phyloP scores from a whole-genome alignment of 2,113 vertebrate genomes.

The Chamaea fasciata region DNA sequence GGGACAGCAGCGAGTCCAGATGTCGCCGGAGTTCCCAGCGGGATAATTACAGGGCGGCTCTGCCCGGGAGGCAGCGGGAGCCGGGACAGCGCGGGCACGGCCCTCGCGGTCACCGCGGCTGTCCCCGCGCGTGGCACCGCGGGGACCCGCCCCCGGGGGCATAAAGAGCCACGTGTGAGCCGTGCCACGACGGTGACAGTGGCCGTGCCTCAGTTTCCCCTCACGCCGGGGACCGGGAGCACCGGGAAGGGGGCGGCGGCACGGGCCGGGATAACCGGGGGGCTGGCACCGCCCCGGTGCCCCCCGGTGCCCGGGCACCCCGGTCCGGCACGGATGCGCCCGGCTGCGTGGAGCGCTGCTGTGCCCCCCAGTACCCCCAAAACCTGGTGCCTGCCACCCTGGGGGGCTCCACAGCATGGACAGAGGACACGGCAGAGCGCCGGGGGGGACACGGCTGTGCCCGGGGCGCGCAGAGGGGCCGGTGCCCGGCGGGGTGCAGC shows the following conservation, averaged over 20 bases:
- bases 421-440: too few relatives aligned
- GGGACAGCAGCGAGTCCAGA: background rate
- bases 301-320: background rate
- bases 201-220: background rate
- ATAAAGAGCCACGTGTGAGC: background rate
- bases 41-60: background rate
- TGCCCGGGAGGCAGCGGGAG: background rate
- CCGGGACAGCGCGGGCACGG: background rate
- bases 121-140: background rate
- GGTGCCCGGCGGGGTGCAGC: background rate
- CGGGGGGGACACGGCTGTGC: background rate
- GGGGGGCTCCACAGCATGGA: too few relatives aligned
- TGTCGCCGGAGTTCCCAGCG: background rate
- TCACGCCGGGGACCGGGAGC: accelerated
- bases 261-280: background rate
- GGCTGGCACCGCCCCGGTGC: background rate
- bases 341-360: accelerated
- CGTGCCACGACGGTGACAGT: background rate
- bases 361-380: accelerated
- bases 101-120: background rate
- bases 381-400: accelerated
- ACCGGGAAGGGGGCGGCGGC: background rate
- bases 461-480: background rate
- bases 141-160: background rate
- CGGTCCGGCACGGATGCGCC: background rate